A percentile compares a stretch with the other conserved stretches of the same genome.
phyloP scores from a whole-genome alignment of 2,888 invertebrate genomes.

The Rhopalosiphum nymphaeae region DNA sequence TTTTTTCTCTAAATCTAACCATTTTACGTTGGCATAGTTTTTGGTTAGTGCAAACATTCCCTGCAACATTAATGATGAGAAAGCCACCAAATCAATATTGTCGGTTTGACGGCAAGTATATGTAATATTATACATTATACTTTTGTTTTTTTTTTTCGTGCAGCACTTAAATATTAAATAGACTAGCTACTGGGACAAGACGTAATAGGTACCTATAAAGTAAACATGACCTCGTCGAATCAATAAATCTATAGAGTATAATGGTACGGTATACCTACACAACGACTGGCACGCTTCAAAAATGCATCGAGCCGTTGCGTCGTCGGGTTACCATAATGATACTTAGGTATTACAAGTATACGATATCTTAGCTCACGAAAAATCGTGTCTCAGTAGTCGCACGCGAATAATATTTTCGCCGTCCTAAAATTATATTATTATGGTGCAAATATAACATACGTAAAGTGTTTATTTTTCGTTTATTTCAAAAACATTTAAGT shows the following conservation, averaged over 20 bases:
- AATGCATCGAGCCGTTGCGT: neutral
- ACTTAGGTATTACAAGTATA: neutral
- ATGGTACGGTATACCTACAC: neutral
- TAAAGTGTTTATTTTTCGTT: neutral
- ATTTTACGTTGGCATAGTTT: neutral
- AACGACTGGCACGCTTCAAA: neutral
- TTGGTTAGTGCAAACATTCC: neutral
- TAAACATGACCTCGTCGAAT: neutral
- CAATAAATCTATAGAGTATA: neutral
- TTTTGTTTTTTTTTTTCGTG: neutral
- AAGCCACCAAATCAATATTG: neutral
- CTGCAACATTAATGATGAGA: neutral
- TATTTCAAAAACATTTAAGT: neutral
- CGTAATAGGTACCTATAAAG: neutral
- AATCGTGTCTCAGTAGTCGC: neutral
- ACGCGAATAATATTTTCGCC: too few relatives aligned
- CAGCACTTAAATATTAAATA: neutral
- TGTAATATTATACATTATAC: neutral
- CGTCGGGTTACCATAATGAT: neutral
- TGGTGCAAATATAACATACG: neutral
- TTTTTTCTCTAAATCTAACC: neutral
- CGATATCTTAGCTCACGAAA: neutral
- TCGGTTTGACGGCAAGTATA: neutral
- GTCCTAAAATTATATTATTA: neutral
- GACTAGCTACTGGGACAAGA: neutral